These are phyloP conservation scores for Ganaspis brasiliensis DNA, from an alignment of 2,888 invertebrate species.

Conservation along the genomic window DNA sequence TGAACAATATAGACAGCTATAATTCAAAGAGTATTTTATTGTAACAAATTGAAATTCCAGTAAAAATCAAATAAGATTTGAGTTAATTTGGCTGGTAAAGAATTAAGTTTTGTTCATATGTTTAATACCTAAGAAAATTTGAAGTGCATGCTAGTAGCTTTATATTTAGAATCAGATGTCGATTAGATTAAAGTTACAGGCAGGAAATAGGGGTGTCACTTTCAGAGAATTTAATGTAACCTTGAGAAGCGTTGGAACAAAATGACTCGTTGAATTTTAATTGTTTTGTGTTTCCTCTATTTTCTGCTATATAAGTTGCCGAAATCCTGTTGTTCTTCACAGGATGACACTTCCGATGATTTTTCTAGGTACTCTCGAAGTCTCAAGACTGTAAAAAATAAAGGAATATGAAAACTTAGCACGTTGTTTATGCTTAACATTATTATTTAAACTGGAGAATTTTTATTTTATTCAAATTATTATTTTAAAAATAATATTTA, in stretches of 20 bases:
- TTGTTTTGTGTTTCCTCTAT: constrained; percentile 11
- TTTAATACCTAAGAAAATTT: not conserved
- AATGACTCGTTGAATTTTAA: constrained; percentile 39
- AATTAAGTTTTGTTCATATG: not conserved
- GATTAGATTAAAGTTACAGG: constrained; percentile 15
- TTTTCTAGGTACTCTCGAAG: no score
- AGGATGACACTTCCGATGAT: no score
- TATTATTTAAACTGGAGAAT: no score
- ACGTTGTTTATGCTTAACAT: no score
- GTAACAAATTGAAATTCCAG: no score
- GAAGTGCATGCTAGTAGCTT: not conserved
- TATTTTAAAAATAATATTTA: no score
- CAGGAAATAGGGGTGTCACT: constrained; percentile 20
- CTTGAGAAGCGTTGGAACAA: constrained; percentile 14
- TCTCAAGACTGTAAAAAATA: not conserved
- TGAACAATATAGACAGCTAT: no score
- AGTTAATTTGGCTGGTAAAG: no score
- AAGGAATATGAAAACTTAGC: no score
- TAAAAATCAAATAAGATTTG: no score
- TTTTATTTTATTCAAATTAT: no score
- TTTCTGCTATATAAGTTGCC: not conserved
- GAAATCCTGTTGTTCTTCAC: not conserved
- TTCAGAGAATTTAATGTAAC: constrained; percentile 32
- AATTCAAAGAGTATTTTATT: no score
- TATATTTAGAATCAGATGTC: constrained; percentile 1